Evolutionary conservation across 2,113 vertebrate species (phyloP), one percentile per base, ranked within the genome.

Genomic region (Phyllostomus discolor): DNA sequence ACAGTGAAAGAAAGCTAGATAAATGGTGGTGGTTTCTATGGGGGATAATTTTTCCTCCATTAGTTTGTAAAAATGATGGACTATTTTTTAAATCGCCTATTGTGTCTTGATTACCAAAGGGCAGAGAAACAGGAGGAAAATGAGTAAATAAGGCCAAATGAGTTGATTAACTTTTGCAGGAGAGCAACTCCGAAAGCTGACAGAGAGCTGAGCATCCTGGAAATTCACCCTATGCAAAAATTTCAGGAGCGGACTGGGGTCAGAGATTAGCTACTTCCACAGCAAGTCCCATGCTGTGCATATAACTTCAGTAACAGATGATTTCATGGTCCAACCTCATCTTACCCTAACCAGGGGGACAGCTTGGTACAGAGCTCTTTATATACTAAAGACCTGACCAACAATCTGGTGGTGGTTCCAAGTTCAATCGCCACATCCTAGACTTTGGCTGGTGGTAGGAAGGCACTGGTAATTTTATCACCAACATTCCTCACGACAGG

Each of bases 41-140:
- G 4, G 87, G 69, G 35, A 31, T 62, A 54, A 41, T 50, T 75
- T 90, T 88, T 89, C 85, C 88, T 91, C 95, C 83, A 96, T 67
- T 91, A 93, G 82, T 59, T 97, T 96, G 97, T 95, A 67, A 94
- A 95, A 97, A 80, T 72, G 57, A 95, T 84, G 35, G 57, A 38
- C 70, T 73, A 33, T 90, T 96, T 88, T 95, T 95, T 90, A 97
- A 92, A 96, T 96, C 54, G 67, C 91, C 90, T 93, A 96, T 96
- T 93, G 96, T 69, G 75, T 98, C 97, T 78, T 89, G 92, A 92
- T 97, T 91, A 97, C 93, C 89, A 91, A 97, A 96, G 75, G 92
- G 73, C 62, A 97, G 73, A 98, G 95, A 92, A 95, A 95, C 73
- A 90, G 94, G 89, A 95, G 70, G 62, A 91, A 11, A 67, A 91